These are phyloP conservation scores for Enteromius treurensis DNA, from an alignment of 2,797 vertebrate genomes.

Conservation along the genomic window DNA sequence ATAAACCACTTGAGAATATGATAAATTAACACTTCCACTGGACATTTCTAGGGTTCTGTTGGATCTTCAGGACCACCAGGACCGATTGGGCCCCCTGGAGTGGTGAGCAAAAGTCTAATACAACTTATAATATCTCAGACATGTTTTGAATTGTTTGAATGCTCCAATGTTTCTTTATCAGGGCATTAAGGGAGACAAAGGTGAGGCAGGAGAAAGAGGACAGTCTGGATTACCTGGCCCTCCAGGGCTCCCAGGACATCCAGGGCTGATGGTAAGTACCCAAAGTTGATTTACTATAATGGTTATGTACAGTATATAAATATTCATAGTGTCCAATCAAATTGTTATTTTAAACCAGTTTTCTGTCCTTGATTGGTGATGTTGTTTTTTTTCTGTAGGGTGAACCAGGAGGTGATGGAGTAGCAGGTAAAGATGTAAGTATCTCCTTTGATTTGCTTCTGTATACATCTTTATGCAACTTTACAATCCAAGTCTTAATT, in stretches of 20 bases:
- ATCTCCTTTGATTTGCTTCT: slow-evolving; percentile 37
- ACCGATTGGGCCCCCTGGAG: slow-evolving; percentile 74
- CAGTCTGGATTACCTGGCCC: slow-evolving; percentile 84
- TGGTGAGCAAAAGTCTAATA: slow-evolving; percentile 71
- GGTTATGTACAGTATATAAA: not conserved
- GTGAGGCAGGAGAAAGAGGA: slow-evolving; percentile 87
- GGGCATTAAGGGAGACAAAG: slow-evolving; percentile 91
- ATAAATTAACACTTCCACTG: not conserved
- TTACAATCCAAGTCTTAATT: not conserved
- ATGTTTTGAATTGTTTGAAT: slow-evolving; percentile 1
- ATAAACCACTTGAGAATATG: not conserved
- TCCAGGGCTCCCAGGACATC: slow-evolving; percentile 89
- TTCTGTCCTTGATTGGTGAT: slow-evolving; percentile 20
- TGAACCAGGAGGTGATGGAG: slow-evolving; percentile 87
- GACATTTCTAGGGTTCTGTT: slow-evolving; percentile 72
- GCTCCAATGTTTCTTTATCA: slow-evolving; percentile 59
- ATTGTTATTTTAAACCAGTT: not conserved
- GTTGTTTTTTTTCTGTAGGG: slow-evolving; percentile 75
- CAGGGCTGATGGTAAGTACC: slow-evolving; percentile 83
- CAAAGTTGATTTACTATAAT: not conserved
- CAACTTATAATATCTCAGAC: slow-evolving; percentile 4
- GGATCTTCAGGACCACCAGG: slow-evolving; percentile 81
- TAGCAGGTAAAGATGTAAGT: slow-evolving; percentile 89
- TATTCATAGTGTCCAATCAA: not conserved
- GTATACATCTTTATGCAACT: slow-evolving; percentile 11